These are phyloP conservation scores for Reticulitermes speratus DNA, from an alignment of 1,140 invertebrate genomes.

Conservation along the genomic window DNA sequence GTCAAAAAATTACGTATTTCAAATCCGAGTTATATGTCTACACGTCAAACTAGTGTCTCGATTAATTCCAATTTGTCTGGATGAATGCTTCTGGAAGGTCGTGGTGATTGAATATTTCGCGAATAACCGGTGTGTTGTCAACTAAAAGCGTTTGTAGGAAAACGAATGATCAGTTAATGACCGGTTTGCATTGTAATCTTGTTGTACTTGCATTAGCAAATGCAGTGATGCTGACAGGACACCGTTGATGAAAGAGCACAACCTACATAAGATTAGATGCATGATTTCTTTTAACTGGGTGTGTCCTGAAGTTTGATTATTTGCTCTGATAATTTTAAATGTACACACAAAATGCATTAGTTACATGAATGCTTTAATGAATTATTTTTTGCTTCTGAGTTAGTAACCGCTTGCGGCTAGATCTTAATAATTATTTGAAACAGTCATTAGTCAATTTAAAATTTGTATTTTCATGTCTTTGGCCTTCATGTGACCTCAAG, in stretches of 20 bases:
- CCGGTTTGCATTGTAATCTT: not conserved
- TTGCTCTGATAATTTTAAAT: not conserved
- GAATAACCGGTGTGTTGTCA: not conserved
- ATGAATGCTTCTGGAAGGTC: not conserved
- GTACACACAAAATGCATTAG: not conserved
- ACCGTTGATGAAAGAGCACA: not conserved
- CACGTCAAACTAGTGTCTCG: not conserved
- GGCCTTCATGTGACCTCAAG: no score
- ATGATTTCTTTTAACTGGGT: not conserved
- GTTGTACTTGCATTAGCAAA: not conserved
- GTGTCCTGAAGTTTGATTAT: not conserved
- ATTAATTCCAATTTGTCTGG: not conserved
- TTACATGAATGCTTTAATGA: not conserved
- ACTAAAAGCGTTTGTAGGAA: not conserved
- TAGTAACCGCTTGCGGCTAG: no score
- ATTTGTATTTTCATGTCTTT: no score
- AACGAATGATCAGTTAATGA: not conserved
- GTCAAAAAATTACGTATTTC: no score
- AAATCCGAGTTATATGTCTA: no score
- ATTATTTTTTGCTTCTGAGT: not conserved
- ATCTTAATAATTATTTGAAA: no score
- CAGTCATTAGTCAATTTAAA: no score
- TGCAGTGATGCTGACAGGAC: not conserved
- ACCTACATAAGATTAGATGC: not conserved
- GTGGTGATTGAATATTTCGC: not conserved